Evolutionary conservation across 2,797 vertebrate species (phyloP), one percentile per base, ranked within the genome.

Genomic region (Argyrosomus regius): DNA sequence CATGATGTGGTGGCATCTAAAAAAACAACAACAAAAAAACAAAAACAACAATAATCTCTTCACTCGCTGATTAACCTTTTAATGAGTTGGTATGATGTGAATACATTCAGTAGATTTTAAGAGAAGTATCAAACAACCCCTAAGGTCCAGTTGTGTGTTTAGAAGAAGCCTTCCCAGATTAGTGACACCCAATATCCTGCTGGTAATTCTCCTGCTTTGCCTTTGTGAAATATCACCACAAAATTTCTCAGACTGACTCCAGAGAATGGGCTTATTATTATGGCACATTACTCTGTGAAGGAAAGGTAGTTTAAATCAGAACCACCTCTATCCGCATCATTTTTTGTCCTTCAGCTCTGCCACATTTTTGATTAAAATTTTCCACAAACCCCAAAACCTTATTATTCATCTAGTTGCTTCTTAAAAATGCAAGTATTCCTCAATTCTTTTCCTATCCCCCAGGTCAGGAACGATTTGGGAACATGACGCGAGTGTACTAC

Each of bases 401-500:
- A 3, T 78, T 46, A 52, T 43, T 77, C 43, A 52, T 70, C 16
- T 10, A 24, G 48, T 6, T 50, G 45, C 50, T 71, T 58, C 65
- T 28, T 24, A 22, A 77, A 77, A 80, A 54, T 12, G 16, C 41
- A 59, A 46, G 66, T 70, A 24, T 31, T 73, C 16, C 10, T 69
- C 5, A 72, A 26, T 48, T 79, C 28, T 70, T 26, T 14, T 66
- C 39, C 48, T 53, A 0, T 59, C 35, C 93, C 91, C 71, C 87
- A 99, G 98, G 98, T 85, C 98, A 99, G 89, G 98, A 99, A 45
- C 95, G 98, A 43, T 99, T 99, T 80, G 98, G 98, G 67, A 99
- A 99, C 92, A 99, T 99, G 98, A 99, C 98, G 9, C 93, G 98
- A 61, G 98, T 99, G 0, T 99, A 99, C 94, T 99, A 99, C 92